These are phyloP conservation scores for Galeruca laticollis DNA, from an alignment of 2,888 invertebrate genomes.

Conservation along the genomic window DNA sequence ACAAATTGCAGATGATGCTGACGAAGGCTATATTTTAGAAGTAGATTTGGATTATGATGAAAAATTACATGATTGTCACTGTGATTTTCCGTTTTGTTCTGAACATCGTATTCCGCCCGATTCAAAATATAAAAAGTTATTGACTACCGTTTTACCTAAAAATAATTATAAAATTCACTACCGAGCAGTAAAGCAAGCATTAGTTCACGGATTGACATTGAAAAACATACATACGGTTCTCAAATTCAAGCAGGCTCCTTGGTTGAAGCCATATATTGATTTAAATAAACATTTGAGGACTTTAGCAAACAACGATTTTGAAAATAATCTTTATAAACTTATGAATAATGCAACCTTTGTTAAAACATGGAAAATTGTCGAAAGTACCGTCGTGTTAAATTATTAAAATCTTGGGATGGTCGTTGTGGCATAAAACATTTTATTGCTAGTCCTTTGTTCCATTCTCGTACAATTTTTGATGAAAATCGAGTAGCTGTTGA, in stretches of 20 bases:
- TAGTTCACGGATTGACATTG: no score
- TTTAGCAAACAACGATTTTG: not conserved
- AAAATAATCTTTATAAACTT: not conserved
- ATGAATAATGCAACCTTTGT: no score
- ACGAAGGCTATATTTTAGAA: not conserved
- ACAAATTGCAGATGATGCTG: not conserved
- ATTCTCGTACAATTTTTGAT: conserved; percentile 40
- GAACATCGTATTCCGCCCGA: no score
- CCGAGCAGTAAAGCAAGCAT: no score
- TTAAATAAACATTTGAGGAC: not conserved
- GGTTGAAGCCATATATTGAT: conserved; percentile 20
- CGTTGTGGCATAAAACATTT: conserved; percentile 42
- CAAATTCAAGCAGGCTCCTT: no score
- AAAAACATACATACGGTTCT: no score
- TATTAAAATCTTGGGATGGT: conserved; percentile 50
- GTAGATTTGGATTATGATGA: not conserved
- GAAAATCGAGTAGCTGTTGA: no score
- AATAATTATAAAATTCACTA: no score
- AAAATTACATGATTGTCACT: not conserved
- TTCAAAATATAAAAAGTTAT: conserved; percentile 2
- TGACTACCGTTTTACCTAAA: not conserved
- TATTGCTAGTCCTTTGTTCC: conserved; percentile 36
- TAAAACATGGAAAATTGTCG: no score
- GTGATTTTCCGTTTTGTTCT: no score
- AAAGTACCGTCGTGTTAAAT: conserved; percentile 49